phyloP scores from a whole-genome alignment of 1,140 invertebrate species.

The Colletes latitarsis region DNA sequence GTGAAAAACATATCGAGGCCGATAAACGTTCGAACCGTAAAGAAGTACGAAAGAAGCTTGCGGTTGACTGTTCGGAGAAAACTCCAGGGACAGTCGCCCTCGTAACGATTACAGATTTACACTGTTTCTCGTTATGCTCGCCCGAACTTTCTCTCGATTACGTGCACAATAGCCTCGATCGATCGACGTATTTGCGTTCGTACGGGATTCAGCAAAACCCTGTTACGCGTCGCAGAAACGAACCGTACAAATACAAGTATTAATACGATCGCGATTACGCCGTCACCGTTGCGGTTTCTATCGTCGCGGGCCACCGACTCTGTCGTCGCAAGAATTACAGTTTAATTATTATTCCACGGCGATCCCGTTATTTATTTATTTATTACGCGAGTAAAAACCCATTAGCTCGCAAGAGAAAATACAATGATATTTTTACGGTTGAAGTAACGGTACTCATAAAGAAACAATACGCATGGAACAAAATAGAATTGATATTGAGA shows the following conservation, averaged over 20 bases:
- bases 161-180: background rate
- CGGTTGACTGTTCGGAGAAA: background rate
- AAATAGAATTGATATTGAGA: no score
- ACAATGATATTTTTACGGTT: no score
- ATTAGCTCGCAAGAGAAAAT: no score
- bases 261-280: conserved; percentile 56
- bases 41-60: background rate
- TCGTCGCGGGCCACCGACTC: conserved; percentile 53
- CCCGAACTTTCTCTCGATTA: conserved; percentile 36
- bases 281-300: conserved; percentile 44
- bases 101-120: conserved; percentile 14
- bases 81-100: conserved; percentile 1
- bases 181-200: conserved; percentile 7
- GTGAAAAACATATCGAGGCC: no score
- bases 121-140: conserved; percentile 49
- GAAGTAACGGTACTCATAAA: no score
- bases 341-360: conserved; percentile 58
- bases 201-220: background rate
- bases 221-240: conserved; percentile 51
- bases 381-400: no score
- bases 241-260: conserved; percentile 63
- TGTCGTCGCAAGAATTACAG: conserved; percentile 48
- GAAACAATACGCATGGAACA: no score
- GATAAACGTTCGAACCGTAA: no score
- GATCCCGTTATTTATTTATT: background rate